Evolutionary conservation across 1,140 invertebrate species (phyloP), one percentile per base, ranked within the genome.

Genomic region (Bombus balteatus): DNA sequence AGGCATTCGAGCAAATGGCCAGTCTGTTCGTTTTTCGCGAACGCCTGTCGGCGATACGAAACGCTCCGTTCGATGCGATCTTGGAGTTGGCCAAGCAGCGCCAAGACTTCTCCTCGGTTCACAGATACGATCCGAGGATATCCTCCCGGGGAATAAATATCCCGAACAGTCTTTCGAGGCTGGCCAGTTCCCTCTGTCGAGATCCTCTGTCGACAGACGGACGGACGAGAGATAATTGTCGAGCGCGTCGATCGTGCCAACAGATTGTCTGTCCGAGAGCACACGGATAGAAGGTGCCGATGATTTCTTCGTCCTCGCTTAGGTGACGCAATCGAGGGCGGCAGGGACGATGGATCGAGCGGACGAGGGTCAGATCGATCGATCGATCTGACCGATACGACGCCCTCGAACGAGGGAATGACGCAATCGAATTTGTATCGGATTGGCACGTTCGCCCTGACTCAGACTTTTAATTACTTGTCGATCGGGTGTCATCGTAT

Each of bases 341-440:
- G 68, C 57, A 13, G 41, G 34, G 28, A 57, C 25, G n/a, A 41
- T 5, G 80, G 80, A 75, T 78, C 70, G 86, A 32, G 4, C 34
- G 53, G 34, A 79, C 83, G 75, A 84, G 76, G 83, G 76, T 79
- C 75, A 75, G 86, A 90, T 88, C 89, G 87, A 91, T 90, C 88
- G 80, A 83, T 85, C 87, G 87, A 88, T 89, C 75, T 78, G 83
- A 79, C 80, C 85, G 89, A 89, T 76, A 85, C 87, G 81, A 80
- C 75, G 43, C 83, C 78, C 39, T 82, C 77, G 37, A 39, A 32
- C 65, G 37, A 70, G 18, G 28, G 59, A 77, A 89, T 90, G 85
- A 84, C 81, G 89, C 88, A 74, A 90, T 82, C 82, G 72, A 85
- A 87, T 83, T 79, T 77, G 79, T 57, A 83, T 59, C 82, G 76